Evolutionary conservation across 2,113 vertebrate genomes (phyloP).

Genomic region (Aramus guarauna): DNA sequence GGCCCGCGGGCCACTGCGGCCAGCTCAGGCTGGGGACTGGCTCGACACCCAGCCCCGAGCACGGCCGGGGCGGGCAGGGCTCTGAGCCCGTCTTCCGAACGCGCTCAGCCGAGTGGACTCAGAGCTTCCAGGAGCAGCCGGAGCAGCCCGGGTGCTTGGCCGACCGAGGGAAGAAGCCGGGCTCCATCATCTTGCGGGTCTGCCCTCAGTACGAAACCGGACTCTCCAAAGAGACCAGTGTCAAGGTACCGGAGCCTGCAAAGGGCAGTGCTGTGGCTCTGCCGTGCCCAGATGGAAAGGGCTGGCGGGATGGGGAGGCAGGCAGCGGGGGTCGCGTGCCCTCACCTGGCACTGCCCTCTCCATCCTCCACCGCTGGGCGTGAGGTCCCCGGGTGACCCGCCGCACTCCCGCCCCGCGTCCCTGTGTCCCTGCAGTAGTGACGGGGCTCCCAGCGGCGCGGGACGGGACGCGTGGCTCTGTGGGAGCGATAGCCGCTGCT

Average conservation of each 20-base stretch:
- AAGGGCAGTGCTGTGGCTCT: rapidly evolving
- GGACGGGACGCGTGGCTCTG: rapidly evolving
- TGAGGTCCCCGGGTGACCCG: rapidly evolving
- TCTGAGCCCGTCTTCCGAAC: conserved; percentile 58
- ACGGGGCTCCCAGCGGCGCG: rapidly evolving
- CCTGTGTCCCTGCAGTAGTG: not conserved
- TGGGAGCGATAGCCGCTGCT: rapidly evolving
- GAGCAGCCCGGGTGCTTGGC: not conserved
- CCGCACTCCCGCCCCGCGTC: not conserved
- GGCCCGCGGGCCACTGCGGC: not conserved
- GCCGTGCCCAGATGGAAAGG: rapidly evolving
- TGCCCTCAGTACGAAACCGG: conserved; percentile 87
- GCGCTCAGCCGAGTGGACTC: conserved; percentile 80
- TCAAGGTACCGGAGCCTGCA: conserved; percentile 76
- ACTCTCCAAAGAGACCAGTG: conserved; percentile 85
- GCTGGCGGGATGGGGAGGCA: not conserved
- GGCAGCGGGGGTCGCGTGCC: rapidly evolving
- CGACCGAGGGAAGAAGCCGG: conserved; percentile 61
- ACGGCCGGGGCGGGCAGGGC: not conserved
- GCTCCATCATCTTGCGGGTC: conserved; percentile 78
- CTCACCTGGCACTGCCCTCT: not conserved
- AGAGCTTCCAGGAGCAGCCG: conserved; percentile 69
- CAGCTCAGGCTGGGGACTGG: conserved; percentile 28
- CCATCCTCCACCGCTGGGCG: rapidly evolving
- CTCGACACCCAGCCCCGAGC: not conserved